Evolutionary conservation across 2,797 vertebrate species (phyloP).

Genomic region (Meriones psammophilus): DNA sequence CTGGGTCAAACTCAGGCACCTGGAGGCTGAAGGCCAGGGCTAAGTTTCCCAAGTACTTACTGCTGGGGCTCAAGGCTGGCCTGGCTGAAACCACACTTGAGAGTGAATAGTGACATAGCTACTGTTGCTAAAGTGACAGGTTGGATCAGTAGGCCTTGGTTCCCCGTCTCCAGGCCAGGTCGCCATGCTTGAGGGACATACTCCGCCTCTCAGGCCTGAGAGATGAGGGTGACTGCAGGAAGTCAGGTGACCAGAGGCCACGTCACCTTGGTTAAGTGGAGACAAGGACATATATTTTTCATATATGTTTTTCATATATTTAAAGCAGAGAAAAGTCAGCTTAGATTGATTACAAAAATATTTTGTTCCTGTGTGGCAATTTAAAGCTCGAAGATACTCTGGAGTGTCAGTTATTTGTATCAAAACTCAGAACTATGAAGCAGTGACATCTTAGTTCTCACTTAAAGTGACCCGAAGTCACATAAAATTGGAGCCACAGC

Average conservation of each 20-base stretch:
- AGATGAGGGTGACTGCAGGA: background rate
- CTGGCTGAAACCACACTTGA: background rate
- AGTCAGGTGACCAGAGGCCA: background rate
- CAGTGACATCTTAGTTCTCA: background rate
- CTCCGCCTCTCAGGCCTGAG: background rate
- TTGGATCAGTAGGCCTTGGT: slow-evolving; percentile 20
- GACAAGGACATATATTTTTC: slow-evolving; percentile 18
- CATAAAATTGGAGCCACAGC: background rate
- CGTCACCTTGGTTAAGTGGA: background rate
- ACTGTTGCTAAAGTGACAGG: slow-evolving; percentile 13
- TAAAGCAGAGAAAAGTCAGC: background rate
- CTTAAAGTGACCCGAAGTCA: background rate
- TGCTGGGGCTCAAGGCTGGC: background rate
- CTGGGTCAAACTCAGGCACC: background rate
- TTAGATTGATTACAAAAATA: background rate
- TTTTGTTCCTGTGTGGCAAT: slow-evolving; percentile 25
- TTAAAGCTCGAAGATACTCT: slow-evolving; percentile 29
- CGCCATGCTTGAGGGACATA: background rate
- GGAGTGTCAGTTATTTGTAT: background rate
- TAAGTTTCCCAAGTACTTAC: background rate
- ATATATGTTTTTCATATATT: too few species aligned
- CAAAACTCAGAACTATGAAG: background rate
- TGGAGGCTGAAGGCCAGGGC: background rate
- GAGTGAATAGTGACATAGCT: background rate
- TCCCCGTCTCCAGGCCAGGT: slow-evolving; percentile 39